A percentile compares a stretch with the other conserved stretches of the same genome.
Conservation (phyloP, 2,797 vertebrate species). For the Ptychadena robeensis region DNA sequence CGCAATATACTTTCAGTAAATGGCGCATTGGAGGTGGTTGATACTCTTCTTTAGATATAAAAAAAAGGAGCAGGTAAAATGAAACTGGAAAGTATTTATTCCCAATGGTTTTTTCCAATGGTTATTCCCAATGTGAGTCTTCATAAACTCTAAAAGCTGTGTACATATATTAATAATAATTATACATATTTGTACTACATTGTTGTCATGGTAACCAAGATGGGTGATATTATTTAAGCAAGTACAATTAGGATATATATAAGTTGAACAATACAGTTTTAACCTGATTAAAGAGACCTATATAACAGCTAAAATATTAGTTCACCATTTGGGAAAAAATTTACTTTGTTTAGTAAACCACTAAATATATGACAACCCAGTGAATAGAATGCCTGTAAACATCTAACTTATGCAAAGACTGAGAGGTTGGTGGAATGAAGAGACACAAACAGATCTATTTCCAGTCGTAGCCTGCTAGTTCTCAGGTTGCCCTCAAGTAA, state of each 20-base stretch:
- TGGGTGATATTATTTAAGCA: neutral
- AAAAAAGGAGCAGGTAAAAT: neutral
- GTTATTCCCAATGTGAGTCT: no score
- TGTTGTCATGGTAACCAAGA: neutral
- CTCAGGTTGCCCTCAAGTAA: neutral
- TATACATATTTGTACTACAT: neutral
- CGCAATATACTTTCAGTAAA: neutral
- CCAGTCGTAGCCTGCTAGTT: neutral
- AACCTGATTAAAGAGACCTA: neutral
- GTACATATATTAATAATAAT: neutral
- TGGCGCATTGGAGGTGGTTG: neutral
- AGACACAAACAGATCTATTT: neutral
- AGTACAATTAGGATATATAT: neutral
- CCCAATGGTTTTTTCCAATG: no score
- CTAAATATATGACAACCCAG: neutral
- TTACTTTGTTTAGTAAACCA: neutral
- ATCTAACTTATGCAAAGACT: neutral
- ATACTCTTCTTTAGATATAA: no score
- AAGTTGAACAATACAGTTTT: neutral
- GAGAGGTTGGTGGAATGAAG: neutral
- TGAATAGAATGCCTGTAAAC: neutral
- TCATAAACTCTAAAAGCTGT: neutral
- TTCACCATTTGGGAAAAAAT: neutral
- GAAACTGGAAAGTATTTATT: neutral
- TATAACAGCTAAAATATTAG: neutral